Percentiles rank a stretch among this genome's conserved stretches.
phyloP scores from a whole-genome alignment of 2,797 vertebrate genomes.

The Podarcis lilfordi region DNA sequence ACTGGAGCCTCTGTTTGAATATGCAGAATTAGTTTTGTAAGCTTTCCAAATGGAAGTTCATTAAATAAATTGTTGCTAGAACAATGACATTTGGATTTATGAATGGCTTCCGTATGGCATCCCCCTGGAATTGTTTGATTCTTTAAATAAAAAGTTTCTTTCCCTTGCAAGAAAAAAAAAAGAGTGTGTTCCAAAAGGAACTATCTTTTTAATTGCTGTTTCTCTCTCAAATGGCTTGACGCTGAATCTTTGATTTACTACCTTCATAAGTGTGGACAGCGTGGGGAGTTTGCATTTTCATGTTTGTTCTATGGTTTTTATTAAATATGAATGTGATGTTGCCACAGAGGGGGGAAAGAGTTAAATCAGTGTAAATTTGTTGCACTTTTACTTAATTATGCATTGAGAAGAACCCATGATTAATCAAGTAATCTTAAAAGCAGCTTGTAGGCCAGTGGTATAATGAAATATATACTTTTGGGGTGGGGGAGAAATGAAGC shows the following conservation, averaged over 20 bases:
- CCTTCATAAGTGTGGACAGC: slow-evolving; percentile 59
- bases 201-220: slow-evolving; percentile 50
- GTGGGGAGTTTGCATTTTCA: slow-evolving; percentile 53
- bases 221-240: slow-evolving; percentile 26
- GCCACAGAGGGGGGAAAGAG: slow-evolving; percentile 50
- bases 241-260: slow-evolving; percentile 57
- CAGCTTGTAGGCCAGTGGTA: slow-evolving; percentile 36
- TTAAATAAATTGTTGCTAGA: slow-evolving; percentile 1
- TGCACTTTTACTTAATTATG: slow-evolving; percentile 68
- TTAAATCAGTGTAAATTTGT: slow-evolving; percentile 65
- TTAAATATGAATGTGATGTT: slow-evolving; percentile 69
- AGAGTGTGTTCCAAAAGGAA: slow-evolving; percentile 31
- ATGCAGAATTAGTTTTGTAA: background rate
- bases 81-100: background rate
- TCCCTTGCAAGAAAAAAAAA: background rate
- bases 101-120: background rate
- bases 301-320: slow-evolving; percentile 44
- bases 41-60: slow-evolving; percentile 37
- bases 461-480: background rate
- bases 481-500: background rate
- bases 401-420: slow-evolving; percentile 69
- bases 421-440: slow-evolving; percentile 63
- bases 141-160: background rate
- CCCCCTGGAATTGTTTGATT: background rate
- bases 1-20: too few relatives aligned